Conservation (phyloP, 2,888 invertebrate genomes). For the Sipha maydis region DNA sequence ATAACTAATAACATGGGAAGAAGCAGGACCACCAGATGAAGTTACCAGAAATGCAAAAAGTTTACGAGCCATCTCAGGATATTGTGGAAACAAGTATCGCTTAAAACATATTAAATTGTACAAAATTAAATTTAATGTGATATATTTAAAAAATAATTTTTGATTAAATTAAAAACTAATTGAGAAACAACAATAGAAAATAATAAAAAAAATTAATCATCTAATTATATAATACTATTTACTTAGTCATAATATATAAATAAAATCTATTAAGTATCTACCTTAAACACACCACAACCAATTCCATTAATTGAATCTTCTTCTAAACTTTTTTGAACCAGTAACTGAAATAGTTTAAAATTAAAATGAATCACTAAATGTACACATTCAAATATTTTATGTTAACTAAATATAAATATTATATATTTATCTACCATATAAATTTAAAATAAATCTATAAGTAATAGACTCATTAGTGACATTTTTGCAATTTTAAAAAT, state of each 20-base stretch:
- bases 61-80: constrained; percentile 77
- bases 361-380: neutral
- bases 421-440: too few relatives aligned
- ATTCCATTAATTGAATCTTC: constrained; percentile 72
- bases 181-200: neutral
- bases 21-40: constrained; percentile 73
- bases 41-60: constrained; percentile 75
- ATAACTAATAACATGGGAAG: constrained; percentile 71
- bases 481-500: too few relatives aligned
- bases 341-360: constrained; percentile 71
- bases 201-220: neutral
- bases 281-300: constrained; percentile 64
- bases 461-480: too few relatives aligned
- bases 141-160: neutral
- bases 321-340: constrained; percentile 76
- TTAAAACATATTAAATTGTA: constrained; percentile 67
- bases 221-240: neutral
- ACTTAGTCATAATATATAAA: neutral
- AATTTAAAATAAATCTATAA: too few relatives aligned
- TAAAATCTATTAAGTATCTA: constrained; percentile 53
- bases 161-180: neutral
- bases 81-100: constrained; percentile 83
- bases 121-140: constrained; percentile 26
- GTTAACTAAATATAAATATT: too few relatives aligned
- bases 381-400: neutral